Evolutionary conservation across 2,888 invertebrate species (phyloP).

Genomic region (Hymenopus coronatus): DNA sequence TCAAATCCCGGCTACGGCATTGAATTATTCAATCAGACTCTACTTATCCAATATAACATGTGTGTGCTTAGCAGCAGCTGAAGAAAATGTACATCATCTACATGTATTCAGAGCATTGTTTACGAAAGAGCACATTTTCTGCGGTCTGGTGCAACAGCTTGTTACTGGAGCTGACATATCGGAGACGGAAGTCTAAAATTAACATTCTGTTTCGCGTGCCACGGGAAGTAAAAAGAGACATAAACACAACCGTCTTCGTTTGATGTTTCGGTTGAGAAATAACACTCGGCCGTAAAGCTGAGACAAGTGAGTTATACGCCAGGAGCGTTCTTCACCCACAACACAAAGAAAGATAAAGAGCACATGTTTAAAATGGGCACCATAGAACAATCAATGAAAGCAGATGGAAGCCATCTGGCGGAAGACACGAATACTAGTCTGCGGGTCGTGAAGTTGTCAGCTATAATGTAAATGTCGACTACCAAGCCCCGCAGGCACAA

Average conservation of each 20-base stretch:
- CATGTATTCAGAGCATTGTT: no score
- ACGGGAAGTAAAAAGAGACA: neutral
- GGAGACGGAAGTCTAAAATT: neutral
- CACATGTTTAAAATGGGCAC: neutral
- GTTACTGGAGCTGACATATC: neutral
- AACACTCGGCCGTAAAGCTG: neutral
- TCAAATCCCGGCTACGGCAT: no score
- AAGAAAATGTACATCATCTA: no score
- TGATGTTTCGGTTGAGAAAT: neutral
- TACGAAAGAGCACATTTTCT: no score
- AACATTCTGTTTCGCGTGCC: neutral
- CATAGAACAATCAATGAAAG: neutral
- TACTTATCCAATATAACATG: no score
- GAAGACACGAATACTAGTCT: neutral
- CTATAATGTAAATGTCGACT: neutral
- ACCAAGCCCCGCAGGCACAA: neutral
- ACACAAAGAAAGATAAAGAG: neutral
- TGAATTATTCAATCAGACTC: no score
- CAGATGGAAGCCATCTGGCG: neutral
- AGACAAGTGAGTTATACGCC: neutral
- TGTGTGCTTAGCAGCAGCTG: no score
- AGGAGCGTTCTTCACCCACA: neutral
- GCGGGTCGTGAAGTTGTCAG: neutral
- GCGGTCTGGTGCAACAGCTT: neutral
- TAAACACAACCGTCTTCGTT: neutral